phyloP scores from a whole-genome alignment of 2,888 invertebrate species.

The Drosophila fungiperda region DNA sequence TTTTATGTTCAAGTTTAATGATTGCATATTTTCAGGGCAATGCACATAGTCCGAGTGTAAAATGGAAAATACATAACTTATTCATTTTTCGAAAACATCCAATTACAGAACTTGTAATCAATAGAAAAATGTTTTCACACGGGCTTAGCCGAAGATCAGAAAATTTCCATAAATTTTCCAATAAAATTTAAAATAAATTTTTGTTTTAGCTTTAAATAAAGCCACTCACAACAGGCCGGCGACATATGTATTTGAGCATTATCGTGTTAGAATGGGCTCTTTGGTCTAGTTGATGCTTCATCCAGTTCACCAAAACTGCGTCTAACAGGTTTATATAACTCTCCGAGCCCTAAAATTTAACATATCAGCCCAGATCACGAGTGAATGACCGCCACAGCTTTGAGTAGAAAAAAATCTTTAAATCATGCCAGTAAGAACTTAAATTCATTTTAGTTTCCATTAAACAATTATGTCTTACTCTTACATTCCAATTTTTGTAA shows the following conservation, averaged over 20 bases:
- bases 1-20: conserved; percentile 18
- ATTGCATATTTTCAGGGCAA: conserved; percentile 49
- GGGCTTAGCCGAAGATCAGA: background rate
- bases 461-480: too few relatives aligned
- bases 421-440: too few relatives aligned
- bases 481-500: too few relatives aligned
- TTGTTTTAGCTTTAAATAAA: too few relatives aligned
- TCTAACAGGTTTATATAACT: background rate
- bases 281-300: background rate
- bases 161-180: background rate
- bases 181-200: too few relatives aligned
- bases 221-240: background rate
- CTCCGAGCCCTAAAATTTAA: background rate
- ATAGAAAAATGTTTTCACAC: background rate
- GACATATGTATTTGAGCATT: background rate
- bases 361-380: background rate
- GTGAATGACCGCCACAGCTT: background rate
- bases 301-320: background rate
- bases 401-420: too few relatives aligned
- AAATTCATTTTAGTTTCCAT: background rate
- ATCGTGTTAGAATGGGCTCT: background rate
- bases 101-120: background rate
- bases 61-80: background rate
- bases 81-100: background rate
- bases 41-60: conserved; percentile 19